Conservation (phyloP, 2,888 invertebrate genomes). For the Andrena hattorfiana region DNA sequence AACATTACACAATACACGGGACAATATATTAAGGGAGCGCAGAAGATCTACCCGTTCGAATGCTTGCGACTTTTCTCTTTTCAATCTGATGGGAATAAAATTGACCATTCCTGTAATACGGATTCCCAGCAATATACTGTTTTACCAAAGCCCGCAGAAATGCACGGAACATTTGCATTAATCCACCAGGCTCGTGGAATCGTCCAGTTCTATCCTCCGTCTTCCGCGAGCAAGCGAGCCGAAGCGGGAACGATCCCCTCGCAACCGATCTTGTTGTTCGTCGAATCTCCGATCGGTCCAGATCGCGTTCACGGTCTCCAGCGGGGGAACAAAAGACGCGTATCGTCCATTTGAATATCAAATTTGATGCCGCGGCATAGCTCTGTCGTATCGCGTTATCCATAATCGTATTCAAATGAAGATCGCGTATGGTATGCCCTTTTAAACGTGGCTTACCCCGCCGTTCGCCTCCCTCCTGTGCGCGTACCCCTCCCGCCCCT, state of each 20-base stretch:
- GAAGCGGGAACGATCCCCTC: not conserved
- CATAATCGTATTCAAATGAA: slow-evolving; percentile 85
- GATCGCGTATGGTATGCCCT: slow-evolving; percentile 82
- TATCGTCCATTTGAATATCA: slow-evolving; percentile 83
- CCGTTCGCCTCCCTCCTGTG: slow-evolving; percentile 53
- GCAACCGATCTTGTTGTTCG: slow-evolving; percentile 19
- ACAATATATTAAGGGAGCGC: not conserved
- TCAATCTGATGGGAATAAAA: not conserved
- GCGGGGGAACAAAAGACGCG: slow-evolving; percentile 79
- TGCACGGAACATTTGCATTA: not conserved
- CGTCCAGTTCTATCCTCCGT: not conserved
- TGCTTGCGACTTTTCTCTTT: not conserved
- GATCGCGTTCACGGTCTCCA: slow-evolving; percentile 77
- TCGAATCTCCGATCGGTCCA: slow-evolving; percentile 63
- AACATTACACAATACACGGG: not conserved
- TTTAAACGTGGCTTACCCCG: slow-evolving; percentile 79
- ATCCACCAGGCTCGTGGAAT: not conserved
- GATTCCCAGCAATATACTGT: too few relatives aligned
- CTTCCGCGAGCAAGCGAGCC: not conserved
- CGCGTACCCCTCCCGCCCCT: slow-evolving; percentile 9
- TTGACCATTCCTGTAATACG: not conserved
- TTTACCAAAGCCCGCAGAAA: too few relatives aligned
- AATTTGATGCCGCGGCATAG: slow-evolving; percentile 79
- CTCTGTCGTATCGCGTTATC: slow-evolving; percentile 79
- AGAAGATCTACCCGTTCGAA: not conserved